A percentile compares a stretch with the other conserved stretches of the same genome.
Evolutionary conservation across 1,140 invertebrate genomes (phyloP).

Genomic region (Andricus grossulariae): DNA sequence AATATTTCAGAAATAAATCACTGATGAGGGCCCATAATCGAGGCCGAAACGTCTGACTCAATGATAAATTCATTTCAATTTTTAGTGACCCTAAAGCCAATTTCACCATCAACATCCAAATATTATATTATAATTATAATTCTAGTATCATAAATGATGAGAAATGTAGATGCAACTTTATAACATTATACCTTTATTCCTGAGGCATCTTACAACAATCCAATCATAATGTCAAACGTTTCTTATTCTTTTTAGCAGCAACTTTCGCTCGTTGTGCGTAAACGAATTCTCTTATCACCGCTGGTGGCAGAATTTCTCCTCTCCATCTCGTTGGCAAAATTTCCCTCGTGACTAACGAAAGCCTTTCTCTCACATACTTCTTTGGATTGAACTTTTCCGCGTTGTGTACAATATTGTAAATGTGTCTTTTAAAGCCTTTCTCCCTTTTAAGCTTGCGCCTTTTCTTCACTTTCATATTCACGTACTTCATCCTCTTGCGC

Average conservation of each 20-base stretch:
- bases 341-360: constrained; percentile 80
- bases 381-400: constrained; percentile 86
- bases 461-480: constrained; percentile 83
- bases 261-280: constrained; percentile 54
- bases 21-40: too few species aligned
- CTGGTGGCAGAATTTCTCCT: constrained; percentile 81
- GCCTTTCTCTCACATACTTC: constrained; percentile 80
- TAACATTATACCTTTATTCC: background rate
- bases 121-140: too few species aligned
- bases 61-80: too few species aligned
- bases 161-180: too few species aligned
- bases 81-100: too few species aligned
- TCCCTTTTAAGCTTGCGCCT: constrained; percentile 84
- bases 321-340: constrained; percentile 80
- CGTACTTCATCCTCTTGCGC: constrained; percentile 85
- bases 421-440: constrained; percentile 83
- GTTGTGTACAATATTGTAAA: constrained; percentile 82
- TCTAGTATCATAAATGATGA: too few species aligned
- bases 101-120: too few species aligned
- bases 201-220: constrained; percentile 34
- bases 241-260: constrained; percentile 46
- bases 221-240: constrained; percentile 52
- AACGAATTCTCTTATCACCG: constrained; percentile 78
- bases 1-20: too few species aligned
- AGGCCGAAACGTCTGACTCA: too few species aligned